A percentile compares a stretch with the other conserved stretches of the same genome.
These are phyloP conservation scores for Chiroxiphia lanceolata DNA, from an alignment of 2,797 vertebrate genomes.

Conservation along the genomic window DNA sequence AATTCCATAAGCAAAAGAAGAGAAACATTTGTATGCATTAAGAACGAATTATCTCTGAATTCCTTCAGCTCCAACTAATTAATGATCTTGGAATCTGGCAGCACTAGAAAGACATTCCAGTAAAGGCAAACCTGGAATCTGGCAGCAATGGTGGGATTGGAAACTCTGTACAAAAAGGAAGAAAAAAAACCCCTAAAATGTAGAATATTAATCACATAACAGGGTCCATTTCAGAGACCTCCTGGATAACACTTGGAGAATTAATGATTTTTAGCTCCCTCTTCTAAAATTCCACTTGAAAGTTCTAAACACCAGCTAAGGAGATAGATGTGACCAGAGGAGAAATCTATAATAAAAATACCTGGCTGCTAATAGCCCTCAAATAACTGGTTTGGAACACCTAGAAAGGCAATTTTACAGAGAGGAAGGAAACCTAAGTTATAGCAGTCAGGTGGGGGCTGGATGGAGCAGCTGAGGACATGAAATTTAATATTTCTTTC, in stretches of 20 bases:
- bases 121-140: not conserved
- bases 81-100: not conserved
- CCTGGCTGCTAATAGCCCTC: not conserved
- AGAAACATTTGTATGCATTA: not conserved
- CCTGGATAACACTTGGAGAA: not conserved
- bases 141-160: not conserved
- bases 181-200: not conserved
- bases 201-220: not conserved
- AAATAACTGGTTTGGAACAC: not conserved
- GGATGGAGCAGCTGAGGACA: not conserved
- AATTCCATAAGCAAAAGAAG: not conserved
- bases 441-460: not conserved
- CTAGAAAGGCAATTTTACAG: not conserved
- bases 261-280: not conserved
- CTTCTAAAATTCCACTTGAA: not conserved
- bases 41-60: not conserved
- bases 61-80: not conserved
- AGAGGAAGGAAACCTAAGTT: not conserved
- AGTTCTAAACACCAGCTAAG: not conserved
- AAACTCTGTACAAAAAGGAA: not conserved
- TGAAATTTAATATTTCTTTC: not conserved
- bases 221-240: not conserved
- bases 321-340: not conserved
- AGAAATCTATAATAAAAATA: not conserved
- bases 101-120: not conserved